Percentiles rank a stretch among this genome's conserved stretches.
These are phyloP conservation scores for Micropterix aruncella DNA, from an alignment of 2,888 invertebrate species.

Conservation along the genomic window DNA sequence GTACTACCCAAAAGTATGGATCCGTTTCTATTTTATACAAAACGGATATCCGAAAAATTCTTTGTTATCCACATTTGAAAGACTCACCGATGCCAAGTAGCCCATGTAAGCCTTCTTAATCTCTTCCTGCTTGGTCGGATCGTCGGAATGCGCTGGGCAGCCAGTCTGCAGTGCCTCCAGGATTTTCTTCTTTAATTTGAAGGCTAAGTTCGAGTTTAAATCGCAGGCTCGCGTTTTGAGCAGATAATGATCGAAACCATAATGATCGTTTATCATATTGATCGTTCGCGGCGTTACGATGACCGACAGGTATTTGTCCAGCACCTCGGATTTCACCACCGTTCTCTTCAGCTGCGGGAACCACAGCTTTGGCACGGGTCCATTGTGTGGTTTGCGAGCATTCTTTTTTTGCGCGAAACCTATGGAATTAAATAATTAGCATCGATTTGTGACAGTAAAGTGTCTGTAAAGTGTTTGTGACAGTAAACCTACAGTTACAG, in stretches of 20 bases:
- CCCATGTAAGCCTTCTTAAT: slow-evolving; percentile 66
- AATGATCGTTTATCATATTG: slow-evolving; percentile 71
- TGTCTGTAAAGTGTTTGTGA: too few species aligned
- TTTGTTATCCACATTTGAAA: slow-evolving; percentile 4
- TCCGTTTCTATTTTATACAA: too few species aligned
- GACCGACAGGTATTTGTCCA: slow-evolving; percentile 71
- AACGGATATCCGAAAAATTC: slow-evolving; percentile 4
- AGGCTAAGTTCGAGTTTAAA: slow-evolving; percentile 69
- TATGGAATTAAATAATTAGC: too few species aligned
- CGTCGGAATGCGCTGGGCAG: slow-evolving; percentile 50
- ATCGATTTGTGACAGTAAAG: too few species aligned
- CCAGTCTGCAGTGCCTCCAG: slow-evolving; percentile 54
- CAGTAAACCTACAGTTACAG: too few species aligned
- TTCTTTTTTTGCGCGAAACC: too few species aligned
- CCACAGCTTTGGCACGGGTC: too few species aligned
- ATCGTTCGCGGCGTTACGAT: slow-evolving; percentile 76
- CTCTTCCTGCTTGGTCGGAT: slow-evolving; percentile 51
- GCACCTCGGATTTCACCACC: slow-evolving; percentile 80
- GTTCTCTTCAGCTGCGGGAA: slow-evolving; percentile 66
- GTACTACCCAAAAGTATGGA: too few species aligned
- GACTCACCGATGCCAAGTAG: slow-evolving; percentile 67
- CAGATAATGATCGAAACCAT: slow-evolving; percentile 92
- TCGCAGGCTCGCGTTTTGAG: slow-evolving; percentile 89
- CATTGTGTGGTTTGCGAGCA: too few species aligned
- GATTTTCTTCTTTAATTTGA: slow-evolving; percentile 76